Conservation (phyloP, 2,113 vertebrate genomes). For the Lontra canadensis region DNA sequence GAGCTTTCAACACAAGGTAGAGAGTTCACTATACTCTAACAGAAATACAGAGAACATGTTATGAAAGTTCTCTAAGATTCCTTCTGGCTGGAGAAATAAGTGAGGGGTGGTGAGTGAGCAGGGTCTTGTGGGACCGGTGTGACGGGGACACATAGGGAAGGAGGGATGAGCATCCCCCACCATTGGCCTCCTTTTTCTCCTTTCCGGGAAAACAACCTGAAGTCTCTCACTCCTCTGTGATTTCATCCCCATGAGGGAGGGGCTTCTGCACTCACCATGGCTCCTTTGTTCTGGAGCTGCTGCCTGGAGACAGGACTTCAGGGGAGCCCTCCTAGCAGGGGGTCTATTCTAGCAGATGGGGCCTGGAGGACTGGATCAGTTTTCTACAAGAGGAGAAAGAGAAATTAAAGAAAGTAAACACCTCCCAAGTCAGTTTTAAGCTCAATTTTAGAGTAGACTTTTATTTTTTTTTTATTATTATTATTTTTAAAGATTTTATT, state of each 20-base stretch:
- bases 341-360: not conserved
- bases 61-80: not conserved
- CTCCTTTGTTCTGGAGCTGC: not conserved
- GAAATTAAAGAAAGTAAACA: not conserved
- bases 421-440: not conserved
- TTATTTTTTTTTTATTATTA: not conserved
- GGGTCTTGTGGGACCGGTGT: not conserved
- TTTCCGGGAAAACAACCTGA: not conserved
- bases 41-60: not conserved
- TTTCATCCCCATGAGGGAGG: too few species aligned
- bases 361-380: not conserved
- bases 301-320: not conserved
- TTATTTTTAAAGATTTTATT: too few species aligned
- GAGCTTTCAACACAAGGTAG: not conserved
- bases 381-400: not conserved
- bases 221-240: not conserved
- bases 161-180: too few species aligned
- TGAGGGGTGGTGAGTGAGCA: not conserved
- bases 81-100: not conserved
- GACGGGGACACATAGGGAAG: rapidly evolving
- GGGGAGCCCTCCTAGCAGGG: too few species aligned
- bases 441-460: not conserved
- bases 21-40: not conserved
- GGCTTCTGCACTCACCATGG: not conserved
- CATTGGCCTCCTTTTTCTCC: not conserved